A percentile compares a stretch with the other conserved stretches of the same genome.
Evolutionary conservation across 1,140 invertebrate species (phyloP).

Genomic region (Ips typographus): DNA sequence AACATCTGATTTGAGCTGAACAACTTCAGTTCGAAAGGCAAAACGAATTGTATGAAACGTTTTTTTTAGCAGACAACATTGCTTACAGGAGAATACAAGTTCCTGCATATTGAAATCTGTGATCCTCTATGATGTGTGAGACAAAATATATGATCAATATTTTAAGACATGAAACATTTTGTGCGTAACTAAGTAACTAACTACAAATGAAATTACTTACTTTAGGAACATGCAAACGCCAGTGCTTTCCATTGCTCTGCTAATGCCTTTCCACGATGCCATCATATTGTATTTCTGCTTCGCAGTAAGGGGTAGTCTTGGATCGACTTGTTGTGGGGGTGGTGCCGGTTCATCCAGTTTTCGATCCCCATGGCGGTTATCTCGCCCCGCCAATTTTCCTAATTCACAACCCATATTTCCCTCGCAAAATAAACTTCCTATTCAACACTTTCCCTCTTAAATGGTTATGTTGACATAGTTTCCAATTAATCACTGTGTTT

Average conservation of each 20-base stretch:
- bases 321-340: conserved; percentile 68
- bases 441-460: not conserved
- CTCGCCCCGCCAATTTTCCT: conserved; percentile 66
- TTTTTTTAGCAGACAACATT: too few relatives aligned
- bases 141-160: too few relatives aligned
- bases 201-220: conserved; percentile 58
- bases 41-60: too few relatives aligned
- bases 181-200: too few relatives aligned
- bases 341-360: conserved; percentile 51
- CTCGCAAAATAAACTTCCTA: not conserved
- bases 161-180: too few relatives aligned
- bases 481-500: too few relatives aligned
- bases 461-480: too few relatives aligned
- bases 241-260: conserved; percentile 81
- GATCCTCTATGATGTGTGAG: too few relatives aligned
- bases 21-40: too few relatives aligned
- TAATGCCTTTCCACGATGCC: conserved; percentile 87
- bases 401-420: conserved; percentile 73
- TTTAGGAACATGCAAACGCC: conserved; percentile 89
- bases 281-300: conserved; percentile 85
- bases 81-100: too few relatives aligned
- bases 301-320: conserved; percentile 77
- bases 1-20: too few relatives aligned
- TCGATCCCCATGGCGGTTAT: conserved; percentile 51
- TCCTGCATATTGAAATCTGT: too few relatives aligned